Base-by-base conservation (phyloP, 92 coral and sea anemone genomes). In the Zoanthus gigantus region DNA sequence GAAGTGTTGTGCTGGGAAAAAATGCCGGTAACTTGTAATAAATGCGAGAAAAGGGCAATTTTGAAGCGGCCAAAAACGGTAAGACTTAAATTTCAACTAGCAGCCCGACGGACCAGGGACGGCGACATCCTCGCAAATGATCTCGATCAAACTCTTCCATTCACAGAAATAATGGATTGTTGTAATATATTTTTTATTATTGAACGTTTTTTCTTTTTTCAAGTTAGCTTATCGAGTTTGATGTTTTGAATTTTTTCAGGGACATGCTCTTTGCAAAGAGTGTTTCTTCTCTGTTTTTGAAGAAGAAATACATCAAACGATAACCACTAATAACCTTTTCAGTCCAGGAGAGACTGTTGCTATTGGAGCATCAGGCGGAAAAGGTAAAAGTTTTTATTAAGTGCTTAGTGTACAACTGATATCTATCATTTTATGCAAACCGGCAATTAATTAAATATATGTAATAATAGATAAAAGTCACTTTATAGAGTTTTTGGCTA, bases 1-100 rank as follows among this genome's bases (percentile, higher is more conserved):
- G 7, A 8, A 7, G 45, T n/a, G 14, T 67, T 65, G 15, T 8
- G 8, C 2, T 23, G 29, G 5, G 0, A 18, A 23, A 83, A 61
- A 84, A 96, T 96, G 99, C 99, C 99, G 32, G 90, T 93, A 28
- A 37, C 85, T 16, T 96, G 99, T 78, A 88, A 92, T 76, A 93
- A 82, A 54, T 96, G 99, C 67, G 97, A 88, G 6, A 89, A 88
- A 9, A 96, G 92, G 73, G 99, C 98, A 18, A 95, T 96, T 78
- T 88, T 96, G 37, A 96, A 96, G 91, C 90, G 99, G 34, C 99
- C 99, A 7, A 96, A 96, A 82, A 96, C 99, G 98, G 98, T 96
- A 90, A 91, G 94, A 0, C 1, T 37, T 47, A 6, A 6, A 61
- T 52, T 14, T 8, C 28, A n/a, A 61, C 69, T 61, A 16, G 42